Percentiles rank a stretch among this genome's conserved stretches.
phyloP scores from a whole-genome alignment of 2,888 invertebrate species.

The Epinotia demarniana region DNA sequence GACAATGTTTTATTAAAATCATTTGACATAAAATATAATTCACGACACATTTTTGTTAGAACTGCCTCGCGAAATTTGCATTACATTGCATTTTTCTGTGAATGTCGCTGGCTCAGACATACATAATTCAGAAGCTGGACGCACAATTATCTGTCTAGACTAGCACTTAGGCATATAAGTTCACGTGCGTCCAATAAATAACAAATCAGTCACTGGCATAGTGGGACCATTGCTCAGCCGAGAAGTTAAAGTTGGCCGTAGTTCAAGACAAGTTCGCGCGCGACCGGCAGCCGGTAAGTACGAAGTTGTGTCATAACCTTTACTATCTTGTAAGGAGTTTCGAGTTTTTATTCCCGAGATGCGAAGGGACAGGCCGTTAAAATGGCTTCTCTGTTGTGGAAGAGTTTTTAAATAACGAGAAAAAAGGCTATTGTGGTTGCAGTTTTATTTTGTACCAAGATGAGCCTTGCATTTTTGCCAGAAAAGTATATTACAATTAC shows the following conservation, averaged over 20 bases:
- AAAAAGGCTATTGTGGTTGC: neutral
- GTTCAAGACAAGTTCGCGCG: slow-evolving; percentile 70
- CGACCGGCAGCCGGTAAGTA: slow-evolving; percentile 51
- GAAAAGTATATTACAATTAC: neutral
- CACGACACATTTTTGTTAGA: neutral
- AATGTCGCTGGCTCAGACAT: neutral
- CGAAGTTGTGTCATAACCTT: slow-evolving; percentile 49
- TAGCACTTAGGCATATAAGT: slow-evolving; percentile 56
- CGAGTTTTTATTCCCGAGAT: slow-evolving; percentile 35
- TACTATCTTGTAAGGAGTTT: slow-evolving; percentile 43
- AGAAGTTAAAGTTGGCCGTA: slow-evolving; percentile 74
- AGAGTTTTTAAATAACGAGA: slow-evolving; percentile 6
- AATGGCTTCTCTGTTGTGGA: slow-evolving; percentile 19
- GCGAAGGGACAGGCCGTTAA: slow-evolving; percentile 37
- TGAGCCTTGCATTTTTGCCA: neutral
- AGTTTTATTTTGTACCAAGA: slow-evolving; percentile 7
- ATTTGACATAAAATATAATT: too few species aligned
- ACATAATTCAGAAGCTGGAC: slow-evolving; percentile 2
- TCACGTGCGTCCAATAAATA: slow-evolving; percentile 76
- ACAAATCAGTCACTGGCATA: slow-evolving; percentile 78
- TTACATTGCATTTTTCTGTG: neutral
- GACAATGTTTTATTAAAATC: too few species aligned
- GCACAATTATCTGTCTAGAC: slow-evolving; percentile 51
- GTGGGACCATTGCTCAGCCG: slow-evolving; percentile 74
- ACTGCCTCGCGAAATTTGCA: neutral